phyloP scores from a whole-genome alignment of 2,113 vertebrate species.

The Macquaria ambigua region DNA sequence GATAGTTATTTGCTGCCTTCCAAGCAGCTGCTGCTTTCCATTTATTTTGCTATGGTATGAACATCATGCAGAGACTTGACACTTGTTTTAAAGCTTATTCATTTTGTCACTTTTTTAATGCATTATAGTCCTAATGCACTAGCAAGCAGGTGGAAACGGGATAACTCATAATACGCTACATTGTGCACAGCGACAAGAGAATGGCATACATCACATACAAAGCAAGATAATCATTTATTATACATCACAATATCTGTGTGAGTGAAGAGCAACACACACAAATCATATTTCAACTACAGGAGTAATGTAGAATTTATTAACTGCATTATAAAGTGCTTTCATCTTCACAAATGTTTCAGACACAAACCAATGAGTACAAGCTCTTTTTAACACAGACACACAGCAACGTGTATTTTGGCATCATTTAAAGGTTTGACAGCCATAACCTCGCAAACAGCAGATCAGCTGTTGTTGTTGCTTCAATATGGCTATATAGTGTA shows the following conservation, averaged over 20 bases:
- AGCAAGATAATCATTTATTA: not conserved
- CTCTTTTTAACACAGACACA: not conserved
- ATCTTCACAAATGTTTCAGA: not conserved
- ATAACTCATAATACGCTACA: not conserved
- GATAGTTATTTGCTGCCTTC: slow-evolving; percentile 54
- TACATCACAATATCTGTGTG: not conserved
- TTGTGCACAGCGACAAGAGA: slow-evolving; percentile 8
- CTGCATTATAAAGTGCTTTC: not conserved
- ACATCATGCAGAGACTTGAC: slow-evolving; percentile 26
- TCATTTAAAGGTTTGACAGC: not conserved
- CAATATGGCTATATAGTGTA: not conserved
- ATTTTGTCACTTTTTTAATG: slow-evolving; percentile 21
- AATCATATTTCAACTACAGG: not conserved
- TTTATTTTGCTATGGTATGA: slow-evolving; percentile 36
- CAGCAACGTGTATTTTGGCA: not conserved
- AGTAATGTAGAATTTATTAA: not conserved
- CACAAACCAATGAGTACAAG: not conserved
- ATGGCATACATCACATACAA: not conserved
- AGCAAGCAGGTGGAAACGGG: not conserved
- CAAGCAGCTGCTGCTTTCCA: slow-evolving; percentile 32
- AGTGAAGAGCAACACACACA: not conserved
- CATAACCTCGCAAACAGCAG: not conserved
- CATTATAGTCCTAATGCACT: not conserved
- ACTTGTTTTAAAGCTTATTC: slow-evolving; percentile 19
- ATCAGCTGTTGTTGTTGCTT: not conserved